phyloP scores from a whole-genome alignment of 2,888 invertebrate genomes.

The Lepidocyrtoides sp. region DNA sequence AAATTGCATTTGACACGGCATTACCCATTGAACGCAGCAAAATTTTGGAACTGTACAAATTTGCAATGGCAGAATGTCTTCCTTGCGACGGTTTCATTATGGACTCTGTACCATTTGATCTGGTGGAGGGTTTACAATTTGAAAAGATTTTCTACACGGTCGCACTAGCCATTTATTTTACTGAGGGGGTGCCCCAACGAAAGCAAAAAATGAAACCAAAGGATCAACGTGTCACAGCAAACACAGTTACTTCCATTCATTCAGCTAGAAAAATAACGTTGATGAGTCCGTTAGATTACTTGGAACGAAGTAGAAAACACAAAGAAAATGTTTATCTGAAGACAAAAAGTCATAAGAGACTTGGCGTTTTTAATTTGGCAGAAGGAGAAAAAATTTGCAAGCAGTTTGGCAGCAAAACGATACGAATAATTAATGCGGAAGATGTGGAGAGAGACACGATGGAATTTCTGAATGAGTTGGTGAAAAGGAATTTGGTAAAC shows the following conservation, averaged over 20 bases:
- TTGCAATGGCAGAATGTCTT: slow-evolving; percentile 81
- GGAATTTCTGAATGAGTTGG: slow-evolving; percentile 76
- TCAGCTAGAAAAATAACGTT: background rate
- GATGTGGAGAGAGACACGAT: slow-evolving; percentile 79
- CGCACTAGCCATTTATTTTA: slow-evolving; percentile 78
- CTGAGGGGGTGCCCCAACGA: slow-evolving; percentile 69
- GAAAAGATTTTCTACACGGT: slow-evolving; percentile 80
- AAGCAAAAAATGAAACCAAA: background rate
- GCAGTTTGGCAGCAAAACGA: slow-evolving; percentile 76
- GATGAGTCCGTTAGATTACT: slow-evolving; percentile 12
- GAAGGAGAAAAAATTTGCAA: slow-evolving; percentile 76
- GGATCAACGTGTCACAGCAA: slow-evolving; percentile 15
- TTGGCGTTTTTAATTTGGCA: slow-evolving; percentile 49
- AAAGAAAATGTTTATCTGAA: slow-evolving; percentile 33
- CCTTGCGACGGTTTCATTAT: slow-evolving; percentile 81
- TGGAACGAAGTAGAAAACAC: background rate
- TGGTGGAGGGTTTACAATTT: slow-evolving; percentile 76
- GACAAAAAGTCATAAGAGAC: slow-evolving; percentile 23
- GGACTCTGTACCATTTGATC: slow-evolving; percentile 78
- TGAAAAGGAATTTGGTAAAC: slow-evolving; percentile 65
- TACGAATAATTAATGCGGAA: slow-evolving; percentile 81
- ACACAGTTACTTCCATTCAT: background rate
- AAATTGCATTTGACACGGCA: slow-evolving; percentile 65
- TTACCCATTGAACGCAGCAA: slow-evolving; percentile 66
- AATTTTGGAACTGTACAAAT: slow-evolving; percentile 80